These are phyloP conservation scores for Polypterus bichir DNA, from an alignment of 2,113 vertebrate species.

Conservation along the genomic window DNA sequence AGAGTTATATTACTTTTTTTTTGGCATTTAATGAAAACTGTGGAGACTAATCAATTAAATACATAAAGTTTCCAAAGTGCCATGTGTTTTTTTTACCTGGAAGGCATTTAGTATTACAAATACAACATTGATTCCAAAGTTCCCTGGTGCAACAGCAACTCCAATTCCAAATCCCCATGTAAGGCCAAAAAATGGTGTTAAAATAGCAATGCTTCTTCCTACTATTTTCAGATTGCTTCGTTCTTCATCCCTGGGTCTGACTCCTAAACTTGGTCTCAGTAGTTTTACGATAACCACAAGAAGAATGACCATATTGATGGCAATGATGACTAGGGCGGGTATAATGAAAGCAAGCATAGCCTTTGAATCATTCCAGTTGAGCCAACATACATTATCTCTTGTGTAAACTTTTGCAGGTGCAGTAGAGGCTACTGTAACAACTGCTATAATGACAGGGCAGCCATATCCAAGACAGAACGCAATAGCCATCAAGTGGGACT, in stretches of 20 bases:
- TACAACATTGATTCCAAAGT: conserved; percentile 37
- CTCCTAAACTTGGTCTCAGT: conserved; percentile 44
- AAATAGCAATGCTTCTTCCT: conserved; percentile 58
- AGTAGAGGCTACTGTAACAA: conserved; percentile 59
- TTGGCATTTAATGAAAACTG: background rate
- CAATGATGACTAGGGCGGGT: conserved; percentile 61
- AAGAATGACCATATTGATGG: conserved; percentile 61
- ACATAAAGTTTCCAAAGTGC: background rate
- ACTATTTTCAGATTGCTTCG: conserved; percentile 52
- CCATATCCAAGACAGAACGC: conserved; percentile 65
- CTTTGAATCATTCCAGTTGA: conserved; percentile 61
- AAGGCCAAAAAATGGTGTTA: conserved; percentile 71
- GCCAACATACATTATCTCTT: conserved; percentile 58
- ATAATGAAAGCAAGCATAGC: conserved; percentile 67
- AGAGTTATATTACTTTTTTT: background rate
- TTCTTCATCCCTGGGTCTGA: conserved; percentile 32
- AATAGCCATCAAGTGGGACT: conserved; percentile 44
- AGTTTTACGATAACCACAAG: conserved; percentile 58
- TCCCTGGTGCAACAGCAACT: conserved; percentile 23
- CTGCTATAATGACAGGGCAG: conserved; percentile 59
- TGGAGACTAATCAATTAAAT: background rate
- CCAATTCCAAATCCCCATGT: conserved; percentile 74
- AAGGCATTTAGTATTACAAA: conserved; percentile 69
- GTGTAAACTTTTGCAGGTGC: conserved; percentile 46
- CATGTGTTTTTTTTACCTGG: conserved; percentile 45